Evolutionary conservation across 2,797 vertebrate species (phyloP).

Genomic region (Scolopax bukidnonensis): DNA sequence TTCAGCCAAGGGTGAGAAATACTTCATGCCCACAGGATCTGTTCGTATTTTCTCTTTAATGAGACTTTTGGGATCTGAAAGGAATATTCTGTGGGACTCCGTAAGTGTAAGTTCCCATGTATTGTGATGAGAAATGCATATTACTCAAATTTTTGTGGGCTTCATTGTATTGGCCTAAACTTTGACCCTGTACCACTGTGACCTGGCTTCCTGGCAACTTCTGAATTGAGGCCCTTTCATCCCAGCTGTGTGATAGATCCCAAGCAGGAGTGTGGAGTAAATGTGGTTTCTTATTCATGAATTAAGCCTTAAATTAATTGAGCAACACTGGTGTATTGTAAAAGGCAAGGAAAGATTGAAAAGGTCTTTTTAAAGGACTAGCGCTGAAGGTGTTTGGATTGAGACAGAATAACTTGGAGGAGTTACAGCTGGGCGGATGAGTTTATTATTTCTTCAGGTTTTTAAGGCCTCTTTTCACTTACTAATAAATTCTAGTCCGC

Average conservation of each 20-base stretch:
- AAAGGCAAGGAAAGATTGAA: slow-evolving; percentile 67
- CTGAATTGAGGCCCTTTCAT: slow-evolving; percentile 63
- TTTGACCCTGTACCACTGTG: slow-evolving; percentile 47
- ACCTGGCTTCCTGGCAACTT: slow-evolving; percentile 61
- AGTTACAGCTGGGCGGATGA: slow-evolving; percentile 55
- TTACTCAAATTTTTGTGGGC: slow-evolving; percentile 64
- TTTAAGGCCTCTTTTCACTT: slow-evolving; percentile 65
- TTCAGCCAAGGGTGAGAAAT: slow-evolving; percentile 37
- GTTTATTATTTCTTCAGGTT: slow-evolving; percentile 72
- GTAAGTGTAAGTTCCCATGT: slow-evolving; percentile 51
- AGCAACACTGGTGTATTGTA: slow-evolving; percentile 70
- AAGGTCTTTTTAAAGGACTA: slow-evolving; percentile 65
- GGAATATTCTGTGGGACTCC: neutral
- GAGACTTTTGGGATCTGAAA: slow-evolving; percentile 21
- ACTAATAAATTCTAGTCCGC: slow-evolving; percentile 52
- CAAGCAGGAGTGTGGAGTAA: slow-evolving; percentile 47
- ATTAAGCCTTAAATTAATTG: slow-evolving; percentile 69
- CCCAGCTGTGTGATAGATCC: slow-evolving; percentile 63
- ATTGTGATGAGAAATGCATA: slow-evolving; percentile 55
- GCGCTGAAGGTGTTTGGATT: slow-evolving; percentile 68
- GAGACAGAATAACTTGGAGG: slow-evolving; percentile 66
- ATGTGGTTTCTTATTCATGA: slow-evolving; percentile 69
- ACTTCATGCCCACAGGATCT: slow-evolving; percentile 20
- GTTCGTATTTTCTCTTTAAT: neutral
- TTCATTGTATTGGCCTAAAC: slow-evolving; percentile 65